Evolutionary conservation across 2,113 vertebrate species (phyloP).

Genomic region (Cervus canadensis): DNA sequence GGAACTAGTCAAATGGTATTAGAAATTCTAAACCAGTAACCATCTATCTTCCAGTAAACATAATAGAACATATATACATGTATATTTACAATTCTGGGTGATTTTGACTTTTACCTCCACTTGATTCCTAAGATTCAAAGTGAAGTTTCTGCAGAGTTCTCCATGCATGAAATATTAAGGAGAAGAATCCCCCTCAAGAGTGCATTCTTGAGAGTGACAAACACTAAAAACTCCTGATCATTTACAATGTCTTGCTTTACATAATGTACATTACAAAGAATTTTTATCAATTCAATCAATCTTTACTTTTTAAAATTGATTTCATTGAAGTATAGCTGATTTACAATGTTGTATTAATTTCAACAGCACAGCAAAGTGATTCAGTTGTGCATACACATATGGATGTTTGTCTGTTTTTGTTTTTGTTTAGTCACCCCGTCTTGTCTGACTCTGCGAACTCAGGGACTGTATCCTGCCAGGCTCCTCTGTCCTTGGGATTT

Average conservation of each 20-base stretch:
- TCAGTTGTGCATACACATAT: neutral
- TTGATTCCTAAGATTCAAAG: neutral
- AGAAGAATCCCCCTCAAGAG: neutral
- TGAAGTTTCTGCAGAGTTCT: neutral
- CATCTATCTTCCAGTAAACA: neutral
- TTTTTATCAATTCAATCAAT: neutral
- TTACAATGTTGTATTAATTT: neutral
- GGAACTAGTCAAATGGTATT: neutral
- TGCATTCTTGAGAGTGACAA: neutral
- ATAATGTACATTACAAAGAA: constrained; percentile 46
- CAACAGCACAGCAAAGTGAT: neutral
- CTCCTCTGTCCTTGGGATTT: neutral
- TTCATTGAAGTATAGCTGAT: neutral
- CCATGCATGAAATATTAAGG: neutral
- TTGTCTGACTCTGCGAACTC: rapidly evolving
- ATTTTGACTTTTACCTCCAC: neutral
- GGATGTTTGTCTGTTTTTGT: neutral
- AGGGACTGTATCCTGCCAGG: neutral
- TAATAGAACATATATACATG: neutral
- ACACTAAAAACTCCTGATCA: constrained; percentile 42
- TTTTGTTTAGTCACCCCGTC: neutral
- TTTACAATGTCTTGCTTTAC: constrained; percentile 63
- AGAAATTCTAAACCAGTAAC: neutral
- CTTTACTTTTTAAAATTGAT: neutral
- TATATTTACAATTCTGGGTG: neutral